Conservation (phyloP, 1,140 invertebrate species). For the Trichonephila clavipes region DNA sequence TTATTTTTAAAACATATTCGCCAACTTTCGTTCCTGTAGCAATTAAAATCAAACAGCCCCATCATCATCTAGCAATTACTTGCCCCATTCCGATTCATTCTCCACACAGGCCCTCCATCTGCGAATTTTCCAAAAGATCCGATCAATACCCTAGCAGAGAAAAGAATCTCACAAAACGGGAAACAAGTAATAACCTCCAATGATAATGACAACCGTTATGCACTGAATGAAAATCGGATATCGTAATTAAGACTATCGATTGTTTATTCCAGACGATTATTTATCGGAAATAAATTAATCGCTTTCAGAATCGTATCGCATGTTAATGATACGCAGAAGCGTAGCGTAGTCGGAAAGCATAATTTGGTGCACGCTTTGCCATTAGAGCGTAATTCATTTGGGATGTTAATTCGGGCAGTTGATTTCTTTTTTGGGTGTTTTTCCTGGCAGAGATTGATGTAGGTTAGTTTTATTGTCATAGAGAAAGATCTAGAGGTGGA, state of each 20-base stretch:
- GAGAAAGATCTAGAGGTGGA: not conserved
- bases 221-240: conserved; percentile 62
- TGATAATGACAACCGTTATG: conserved; percentile 58
- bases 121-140: too few species aligned
- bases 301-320: conserved; percentile 1
- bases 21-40: too few species aligned
- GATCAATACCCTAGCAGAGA: too few species aligned
- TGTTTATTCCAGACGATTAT: conserved; percentile 57
- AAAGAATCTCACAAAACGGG: not conserved
- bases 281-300: conserved; percentile 67
- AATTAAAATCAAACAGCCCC: too few species aligned
- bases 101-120: too few species aligned
- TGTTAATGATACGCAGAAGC: conserved; percentile 21
- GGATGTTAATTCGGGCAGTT: not conserved
- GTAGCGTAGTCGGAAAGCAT: not conserved
- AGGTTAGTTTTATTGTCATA: not conserved
- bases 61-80: too few species aligned
- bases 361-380: not conserved
- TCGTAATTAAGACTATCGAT: conserved; percentile 62
- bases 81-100: too few species aligned
- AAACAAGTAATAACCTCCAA: conserved; percentile 23
- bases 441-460: not conserved
- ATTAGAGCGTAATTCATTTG: conserved; percentile 18
- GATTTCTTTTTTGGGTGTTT: not conserved
- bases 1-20: too few species aligned